These are phyloP conservation scores for Phyllotis vaccarum DNA, from an alignment of 2,797 vertebrate species.

Conservation along the genomic window DNA sequence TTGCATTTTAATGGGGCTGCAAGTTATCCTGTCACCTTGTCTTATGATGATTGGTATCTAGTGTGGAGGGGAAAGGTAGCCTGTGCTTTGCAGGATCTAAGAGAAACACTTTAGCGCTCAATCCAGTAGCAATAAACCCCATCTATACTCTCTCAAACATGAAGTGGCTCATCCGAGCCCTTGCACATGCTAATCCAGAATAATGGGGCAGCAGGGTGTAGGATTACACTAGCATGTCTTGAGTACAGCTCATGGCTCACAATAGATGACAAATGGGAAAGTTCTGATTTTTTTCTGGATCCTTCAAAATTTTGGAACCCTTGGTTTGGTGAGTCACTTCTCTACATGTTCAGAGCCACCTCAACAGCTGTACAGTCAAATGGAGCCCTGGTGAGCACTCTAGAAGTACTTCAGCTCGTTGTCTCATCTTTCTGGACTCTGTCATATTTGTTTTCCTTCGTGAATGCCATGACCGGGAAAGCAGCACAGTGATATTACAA, in stretches of 20 bases:
- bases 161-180: neutral
- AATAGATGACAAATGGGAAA: neutral
- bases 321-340: neutral
- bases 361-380: neutral
- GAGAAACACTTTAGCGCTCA: neutral
- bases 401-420: neutral
- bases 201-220: neutral
- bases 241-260: neutral
- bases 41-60: neutral
- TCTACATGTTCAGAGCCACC: neutral
- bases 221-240: neutral
- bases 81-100: neutral
- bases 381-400: accelerated
- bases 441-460: conserved; percentile 57
- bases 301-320: neutral
- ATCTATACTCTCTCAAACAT: accelerated
- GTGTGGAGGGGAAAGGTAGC: neutral
- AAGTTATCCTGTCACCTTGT: neutral
- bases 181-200: neutral
- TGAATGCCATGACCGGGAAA: conserved; percentile 88
- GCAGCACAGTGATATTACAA: conserved; percentile 86
- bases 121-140: neutral
- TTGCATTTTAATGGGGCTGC: neutral
- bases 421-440: conserved; percentile 35
- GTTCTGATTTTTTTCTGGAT: neutral